phyloP scores from a whole-genome alignment of 64 coral and sea anemone genomes.

The Trachythela sp. region DNA sequence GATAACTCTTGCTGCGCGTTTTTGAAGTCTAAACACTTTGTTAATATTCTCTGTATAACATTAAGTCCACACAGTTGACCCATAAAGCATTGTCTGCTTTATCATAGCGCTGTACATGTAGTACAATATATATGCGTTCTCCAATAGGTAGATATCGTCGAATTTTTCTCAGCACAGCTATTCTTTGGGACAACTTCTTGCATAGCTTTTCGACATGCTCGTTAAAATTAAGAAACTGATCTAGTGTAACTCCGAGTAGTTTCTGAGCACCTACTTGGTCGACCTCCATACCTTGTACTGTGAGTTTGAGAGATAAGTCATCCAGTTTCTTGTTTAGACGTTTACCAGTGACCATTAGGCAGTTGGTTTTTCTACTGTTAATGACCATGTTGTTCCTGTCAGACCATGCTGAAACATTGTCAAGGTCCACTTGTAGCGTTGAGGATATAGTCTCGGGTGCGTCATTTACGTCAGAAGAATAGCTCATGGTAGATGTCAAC shows the following conservation, averaged over 20 bases:
- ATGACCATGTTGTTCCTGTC: not conserved
- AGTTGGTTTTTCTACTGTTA: not conserved
- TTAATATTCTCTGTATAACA: not conserved
- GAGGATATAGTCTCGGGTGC: too few relatives aligned
- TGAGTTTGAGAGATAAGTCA: not conserved
- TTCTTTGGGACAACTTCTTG: too few relatives aligned
- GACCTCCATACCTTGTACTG: not conserved
- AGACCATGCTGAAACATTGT: not conserved
- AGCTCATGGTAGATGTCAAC: too few relatives aligned
- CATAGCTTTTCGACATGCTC: too few relatives aligned
- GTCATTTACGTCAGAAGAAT: too few relatives aligned
- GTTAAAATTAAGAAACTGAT: not conserved
- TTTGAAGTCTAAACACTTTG: constrained; percentile 32
- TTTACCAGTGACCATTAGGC: not conserved
- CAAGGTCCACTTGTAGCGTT: not conserved
- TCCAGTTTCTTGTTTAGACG: not conserved
- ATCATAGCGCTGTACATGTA: not conserved
- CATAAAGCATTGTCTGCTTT: not conserved
- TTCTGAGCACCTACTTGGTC: not conserved
- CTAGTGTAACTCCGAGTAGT: not conserved
- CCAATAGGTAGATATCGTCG: not conserved
- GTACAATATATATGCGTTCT: not conserved
- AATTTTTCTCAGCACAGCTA: too few relatives aligned
- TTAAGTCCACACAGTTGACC: not conserved
- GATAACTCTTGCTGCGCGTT: constrained; percentile 44